Conservation (phyloP, 1,140 invertebrate species). For the Cylas formicarius region DNA sequence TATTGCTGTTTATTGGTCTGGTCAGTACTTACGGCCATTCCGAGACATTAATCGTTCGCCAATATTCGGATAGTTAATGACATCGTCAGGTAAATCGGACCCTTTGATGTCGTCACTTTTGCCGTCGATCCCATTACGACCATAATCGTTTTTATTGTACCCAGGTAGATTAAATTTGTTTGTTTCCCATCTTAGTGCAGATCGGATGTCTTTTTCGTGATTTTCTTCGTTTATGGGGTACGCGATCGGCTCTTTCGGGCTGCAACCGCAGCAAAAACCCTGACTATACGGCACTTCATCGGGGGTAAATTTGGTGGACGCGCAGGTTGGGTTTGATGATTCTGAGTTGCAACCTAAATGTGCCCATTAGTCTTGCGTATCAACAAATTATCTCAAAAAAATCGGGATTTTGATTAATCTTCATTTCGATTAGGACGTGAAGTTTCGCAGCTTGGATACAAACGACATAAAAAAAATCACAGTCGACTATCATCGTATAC, state of each 20-base stretch:
- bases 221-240: not conserved
- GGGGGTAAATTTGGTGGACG: conserved; percentile 35
- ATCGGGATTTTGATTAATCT: too few species aligned
- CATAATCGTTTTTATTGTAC: conserved; percentile 21
- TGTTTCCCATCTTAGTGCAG: too few species aligned
- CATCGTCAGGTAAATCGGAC: conserved; percentile 2
- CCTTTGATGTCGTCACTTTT: conserved; percentile 12
- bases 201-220: not conserved
- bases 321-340: conserved; percentile 40
- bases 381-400: too few species aligned
- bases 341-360: conserved; percentile 42
- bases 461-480: too few species aligned
- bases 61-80: not conserved
- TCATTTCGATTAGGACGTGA: too few species aligned
- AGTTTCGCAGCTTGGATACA: too few species aligned
- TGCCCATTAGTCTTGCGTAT: too few species aligned
- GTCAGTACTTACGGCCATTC: conserved; percentile 8
- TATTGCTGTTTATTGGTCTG: not conserved
- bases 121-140: conserved; percentile 20
- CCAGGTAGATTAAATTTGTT: conserved; percentile 11
- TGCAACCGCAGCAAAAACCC: conserved; percentile 44
- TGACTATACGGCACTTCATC: conserved; percentile 41
- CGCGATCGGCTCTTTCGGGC: not conserved
- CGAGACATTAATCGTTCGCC: not conserved
- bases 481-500: too few species aligned